phyloP scores from a whole-genome alignment of 2,113 vertebrate species.

The Leptobrachium ailaonicum region DNA sequence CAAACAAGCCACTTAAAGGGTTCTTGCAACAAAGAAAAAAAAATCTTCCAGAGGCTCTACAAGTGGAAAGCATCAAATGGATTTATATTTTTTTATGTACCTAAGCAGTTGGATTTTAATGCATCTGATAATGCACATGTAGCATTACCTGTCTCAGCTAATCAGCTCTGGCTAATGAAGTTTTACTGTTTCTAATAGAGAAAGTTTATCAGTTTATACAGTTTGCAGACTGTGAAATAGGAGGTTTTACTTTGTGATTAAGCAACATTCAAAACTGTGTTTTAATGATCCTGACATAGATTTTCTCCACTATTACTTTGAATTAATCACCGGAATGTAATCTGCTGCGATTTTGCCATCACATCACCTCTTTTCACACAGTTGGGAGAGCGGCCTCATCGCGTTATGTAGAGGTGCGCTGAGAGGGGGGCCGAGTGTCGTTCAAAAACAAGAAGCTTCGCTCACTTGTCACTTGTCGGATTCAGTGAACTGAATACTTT shows the following conservation, averaged over 20 bases:
- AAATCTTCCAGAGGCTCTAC: no score
- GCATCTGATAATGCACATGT: no score
- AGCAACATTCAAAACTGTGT: conserved; percentile 18
- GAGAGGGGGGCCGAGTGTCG: conserved; percentile 6
- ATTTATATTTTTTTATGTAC: no score
- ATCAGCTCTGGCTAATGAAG: background rate
- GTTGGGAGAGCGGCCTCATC: conserved; percentile 4
- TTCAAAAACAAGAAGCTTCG: background rate
- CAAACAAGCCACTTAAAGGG: no score
- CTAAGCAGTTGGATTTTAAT: no score
- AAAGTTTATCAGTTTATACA: conserved; percentile 18
- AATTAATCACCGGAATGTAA: conserved; percentile 21
- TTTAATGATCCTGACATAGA: conserved; percentile 22
- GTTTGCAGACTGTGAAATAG: conserved; percentile 24
- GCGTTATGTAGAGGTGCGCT: conserved; percentile 19
- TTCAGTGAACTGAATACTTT: conserved; percentile 18
- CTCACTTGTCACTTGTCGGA: conserved; percentile 7
- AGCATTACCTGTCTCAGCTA: no score
- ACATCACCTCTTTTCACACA: conserved; percentile 1
- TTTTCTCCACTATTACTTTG: conserved; percentile 15
- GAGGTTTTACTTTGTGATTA: conserved; percentile 8
- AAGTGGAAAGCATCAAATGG: no score
- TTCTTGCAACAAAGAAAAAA: no score
- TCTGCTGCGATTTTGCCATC: background rate
- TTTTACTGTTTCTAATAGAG: conserved; percentile 9